Evolutionary conservation across 1,140 invertebrate species (phyloP).

Genomic region (Reticulitermes speratus): DNA sequence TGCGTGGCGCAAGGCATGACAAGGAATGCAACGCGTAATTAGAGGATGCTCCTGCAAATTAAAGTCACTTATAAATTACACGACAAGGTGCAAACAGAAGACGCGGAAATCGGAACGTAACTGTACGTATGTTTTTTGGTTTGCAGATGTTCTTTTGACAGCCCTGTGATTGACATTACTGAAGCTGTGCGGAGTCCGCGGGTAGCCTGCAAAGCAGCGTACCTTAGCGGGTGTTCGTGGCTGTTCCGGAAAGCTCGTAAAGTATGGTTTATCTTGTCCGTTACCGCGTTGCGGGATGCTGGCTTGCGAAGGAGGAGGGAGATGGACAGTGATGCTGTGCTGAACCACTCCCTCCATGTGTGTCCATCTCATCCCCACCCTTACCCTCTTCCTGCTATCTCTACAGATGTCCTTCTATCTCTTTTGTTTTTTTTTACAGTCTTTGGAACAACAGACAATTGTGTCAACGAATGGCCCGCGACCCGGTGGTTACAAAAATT

Average conservation of each 20-base stretch:
- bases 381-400: neutral
- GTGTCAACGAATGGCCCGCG: neutral
- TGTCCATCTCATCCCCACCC: neutral
- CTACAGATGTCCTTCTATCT: neutral
- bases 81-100: no score
- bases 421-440: neutral
- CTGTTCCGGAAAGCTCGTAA: neutral
- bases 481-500: neutral
- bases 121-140: no score
- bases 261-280: conserved; percentile 11
- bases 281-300: neutral
- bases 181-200: no score
- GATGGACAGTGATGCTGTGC: neutral
- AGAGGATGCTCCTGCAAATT: no score
- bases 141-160: no score
- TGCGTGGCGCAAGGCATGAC: no score
- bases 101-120: no score
- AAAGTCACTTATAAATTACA: no score
- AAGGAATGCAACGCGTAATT: no score
- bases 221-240: neutral
- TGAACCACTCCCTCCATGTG: neutral
- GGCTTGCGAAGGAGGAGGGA: neutral
- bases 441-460: neutral
- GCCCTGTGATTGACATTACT: no score
- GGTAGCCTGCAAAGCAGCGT: neutral